Conservation (phyloP, 2,113 vertebrate species). For the Collichthys lucidus region DNA sequence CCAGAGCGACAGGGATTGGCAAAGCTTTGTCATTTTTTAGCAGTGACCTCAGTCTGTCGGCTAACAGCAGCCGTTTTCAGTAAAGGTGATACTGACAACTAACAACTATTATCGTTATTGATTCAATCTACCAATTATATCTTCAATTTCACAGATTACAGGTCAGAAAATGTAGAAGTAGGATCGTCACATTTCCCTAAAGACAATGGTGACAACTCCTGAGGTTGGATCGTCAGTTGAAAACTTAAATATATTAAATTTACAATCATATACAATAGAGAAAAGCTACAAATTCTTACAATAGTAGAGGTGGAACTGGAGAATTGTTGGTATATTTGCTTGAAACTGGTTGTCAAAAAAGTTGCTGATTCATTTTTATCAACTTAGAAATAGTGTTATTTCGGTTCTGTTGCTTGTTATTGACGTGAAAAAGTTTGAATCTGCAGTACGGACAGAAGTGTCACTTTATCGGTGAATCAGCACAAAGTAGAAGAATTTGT, state of each 20-base stretch:
- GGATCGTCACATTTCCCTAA: neutral
- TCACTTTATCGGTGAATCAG: constrained; percentile 10
- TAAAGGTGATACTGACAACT: neutral
- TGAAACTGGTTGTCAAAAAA: neutral
- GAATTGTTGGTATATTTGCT: neutral
- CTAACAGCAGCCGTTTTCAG: neutral
- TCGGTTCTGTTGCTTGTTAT: neutral
- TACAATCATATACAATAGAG: neutral
- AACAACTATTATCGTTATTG: neutral
- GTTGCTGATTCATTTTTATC: neutral
- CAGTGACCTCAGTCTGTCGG: neutral
- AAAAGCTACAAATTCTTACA: neutral
- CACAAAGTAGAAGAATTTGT: neutral
- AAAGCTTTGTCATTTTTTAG: neutral
- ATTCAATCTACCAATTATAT: neutral
- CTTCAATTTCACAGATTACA: neutral
- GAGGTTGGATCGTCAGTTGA: neutral
- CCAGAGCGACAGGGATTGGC: neutral
- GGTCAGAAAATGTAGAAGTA: neutral
- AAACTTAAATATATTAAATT: neutral
- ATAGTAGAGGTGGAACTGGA: neutral
- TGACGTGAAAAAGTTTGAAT: neutral
- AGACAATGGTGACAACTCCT: neutral
- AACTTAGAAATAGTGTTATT: neutral
- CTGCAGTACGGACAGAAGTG: neutral